Evolutionary conservation across 2,888 invertebrate species (phyloP), one percentile per base, ranked within the genome.

Genomic region (Tuberolachnus salignus): DNA sequence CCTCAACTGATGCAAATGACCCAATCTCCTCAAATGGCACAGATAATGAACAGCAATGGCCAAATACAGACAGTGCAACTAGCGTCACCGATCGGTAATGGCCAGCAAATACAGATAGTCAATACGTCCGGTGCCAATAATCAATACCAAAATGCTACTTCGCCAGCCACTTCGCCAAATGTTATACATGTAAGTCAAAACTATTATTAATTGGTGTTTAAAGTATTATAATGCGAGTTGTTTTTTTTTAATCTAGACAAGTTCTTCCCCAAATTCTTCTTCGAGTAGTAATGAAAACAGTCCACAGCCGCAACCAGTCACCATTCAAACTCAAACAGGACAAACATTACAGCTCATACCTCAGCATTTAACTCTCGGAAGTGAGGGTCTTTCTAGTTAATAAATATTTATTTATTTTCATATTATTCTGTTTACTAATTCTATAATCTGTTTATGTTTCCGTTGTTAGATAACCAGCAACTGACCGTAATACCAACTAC

Each of bases 31-130:
- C 91, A 92, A 85, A 87, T 93, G 80, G 93, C 94, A 0, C 94
- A 93, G 84, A 92, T 94, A 49, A 89, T 95, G n/a, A 94, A 94
- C 6, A 94, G 94, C 0, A 92, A 91, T 72, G 95, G 95, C 0
- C 95, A 94, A 84, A 91, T 95, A 80, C 95, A 95, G 83, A 94
- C 95, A 85, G 92, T 96, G 53, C 95, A 95, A 86, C 90, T 95
- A 81, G 90, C 92, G 23, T 78, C 78, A 21, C 69, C 67, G 6
- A 78, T 78, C 9, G 42, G 69, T 21, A 82, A 82, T 55, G 83
- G 83, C 23, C 80, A 80, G 67, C 74, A 74, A 61, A 80, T 80
- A 67, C 80, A 80, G 59, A 70, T 80, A 16, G 80, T 80, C 9
- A 74, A 80, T 44, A 63, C 80, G 3, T 78, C 78, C 9, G 61